A percentile compares a stretch with the other conserved stretches of the same genome.
Conservation (phyloP, 2,888 invertebrate species). For the Drosophila imparisetae region DNA sequence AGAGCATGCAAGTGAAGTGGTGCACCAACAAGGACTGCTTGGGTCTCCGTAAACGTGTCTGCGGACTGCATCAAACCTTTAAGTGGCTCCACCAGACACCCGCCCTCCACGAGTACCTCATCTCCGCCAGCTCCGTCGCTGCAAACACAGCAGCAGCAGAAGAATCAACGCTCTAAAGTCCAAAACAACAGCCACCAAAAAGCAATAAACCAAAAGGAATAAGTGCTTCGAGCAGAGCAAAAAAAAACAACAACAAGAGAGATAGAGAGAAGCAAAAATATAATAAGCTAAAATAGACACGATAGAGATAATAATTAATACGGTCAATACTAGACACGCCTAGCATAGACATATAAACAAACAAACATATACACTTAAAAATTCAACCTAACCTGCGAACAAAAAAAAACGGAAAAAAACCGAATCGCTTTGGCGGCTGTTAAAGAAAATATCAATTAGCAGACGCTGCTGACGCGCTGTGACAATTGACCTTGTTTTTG, state of each 20-base stretch:
- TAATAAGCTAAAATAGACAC: constrained; percentile 44
- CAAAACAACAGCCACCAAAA: constrained; percentile 60
- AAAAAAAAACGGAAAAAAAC: constrained; percentile 14
- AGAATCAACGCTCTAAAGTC: constrained; percentile 72
- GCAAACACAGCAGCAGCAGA: constrained; percentile 85
- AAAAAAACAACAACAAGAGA: neutral
- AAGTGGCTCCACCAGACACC: constrained; percentile 97
- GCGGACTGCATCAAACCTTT: constrained; percentile 95
- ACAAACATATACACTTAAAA: constrained; percentile 4
- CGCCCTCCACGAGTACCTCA: constrained; percentile 93
- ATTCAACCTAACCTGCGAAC: constrained; percentile 63
- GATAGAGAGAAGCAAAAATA: constrained; percentile 17
- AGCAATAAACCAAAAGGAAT: constrained; percentile 64
- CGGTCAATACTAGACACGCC: constrained; percentile 20
- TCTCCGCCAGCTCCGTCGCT: constrained; percentile 91
- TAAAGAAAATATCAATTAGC: constrained; percentile 44
- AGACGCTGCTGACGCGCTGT: constrained; percentile 31
- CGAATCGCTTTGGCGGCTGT: constrained; percentile 19
- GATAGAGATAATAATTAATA: constrained; percentile 50
- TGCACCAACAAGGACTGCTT: constrained; percentile 86
- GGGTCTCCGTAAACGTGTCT: constrained; percentile 95
- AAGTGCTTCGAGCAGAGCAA: constrained; percentile 28
- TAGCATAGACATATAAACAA: constrained; percentile 35
- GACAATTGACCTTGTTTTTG: constrained; percentile 62
- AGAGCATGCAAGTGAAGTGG: constrained; percentile 77